Percentiles rank a stretch among this genome's conserved stretches.
These are phyloP conservation scores for Luperina testacea DNA, from an alignment of 2,888 invertebrate species.

Conservation along the genomic window DNA sequence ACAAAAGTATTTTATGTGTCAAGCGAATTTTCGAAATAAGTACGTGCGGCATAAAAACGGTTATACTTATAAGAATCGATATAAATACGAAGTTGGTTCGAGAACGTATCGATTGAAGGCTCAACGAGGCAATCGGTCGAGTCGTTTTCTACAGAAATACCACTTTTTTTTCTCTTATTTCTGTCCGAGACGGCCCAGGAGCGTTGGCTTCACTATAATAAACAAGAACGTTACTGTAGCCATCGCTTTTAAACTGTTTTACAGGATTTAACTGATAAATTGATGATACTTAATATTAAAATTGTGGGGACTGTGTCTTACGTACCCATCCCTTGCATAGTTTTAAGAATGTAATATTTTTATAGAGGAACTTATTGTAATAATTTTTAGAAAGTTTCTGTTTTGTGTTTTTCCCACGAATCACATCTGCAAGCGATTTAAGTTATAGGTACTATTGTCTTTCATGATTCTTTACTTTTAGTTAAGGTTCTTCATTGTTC, in stretches of 20 bases:
- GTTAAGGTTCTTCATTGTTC: no score
- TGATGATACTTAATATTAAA: not conserved
- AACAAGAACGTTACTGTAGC: conserved; percentile 77
- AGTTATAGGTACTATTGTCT: no score
- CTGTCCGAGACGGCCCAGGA: conserved; percentile 80
- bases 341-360: no score
- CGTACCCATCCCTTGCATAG: no score
- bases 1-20: conserved; percentile 40
- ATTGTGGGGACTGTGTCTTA: no score
- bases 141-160: conserved; percentile 85
- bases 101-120: conserved; percentile 74
- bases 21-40: conserved; percentile 51
- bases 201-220: conserved; percentile 85
- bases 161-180: conserved; percentile 84
- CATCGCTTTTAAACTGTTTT: conserved; percentile 62
- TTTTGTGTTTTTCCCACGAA: no score
- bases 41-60: conserved; percentile 43
- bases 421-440: no score
- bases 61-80: conserved; percentile 65
- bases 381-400: no score
- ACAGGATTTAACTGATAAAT: conserved; percentile 46
- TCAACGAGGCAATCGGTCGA: conserved; percentile 82
- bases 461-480: no score
- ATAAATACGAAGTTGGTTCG: conserved; percentile 61
- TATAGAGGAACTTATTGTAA: no score